Evolutionary conservation across 2,113 vertebrate species (phyloP).

Genomic region (Leptodactylus fuscus): DNA sequence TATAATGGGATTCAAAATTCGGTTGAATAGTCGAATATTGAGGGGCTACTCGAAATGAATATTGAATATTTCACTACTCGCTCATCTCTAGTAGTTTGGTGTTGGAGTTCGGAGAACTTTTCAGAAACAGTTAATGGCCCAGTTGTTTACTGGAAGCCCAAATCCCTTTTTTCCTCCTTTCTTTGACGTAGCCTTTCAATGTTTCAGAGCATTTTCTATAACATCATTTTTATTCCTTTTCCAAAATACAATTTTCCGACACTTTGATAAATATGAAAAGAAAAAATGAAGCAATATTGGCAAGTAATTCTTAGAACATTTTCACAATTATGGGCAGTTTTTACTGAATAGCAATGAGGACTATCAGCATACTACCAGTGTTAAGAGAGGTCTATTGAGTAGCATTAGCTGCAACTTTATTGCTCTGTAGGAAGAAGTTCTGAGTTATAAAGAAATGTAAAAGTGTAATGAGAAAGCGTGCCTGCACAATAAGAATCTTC

Average conservation of each 20-base stretch:
- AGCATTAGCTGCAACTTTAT: neutral
- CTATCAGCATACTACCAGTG: neutral
- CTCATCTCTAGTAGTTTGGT: too few species aligned
- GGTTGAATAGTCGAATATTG: too few species aligned
- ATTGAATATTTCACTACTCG: too few species aligned
- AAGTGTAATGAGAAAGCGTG: conserved; percentile 16
- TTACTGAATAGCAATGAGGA: neutral
- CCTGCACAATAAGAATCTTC: conserved; percentile 25
- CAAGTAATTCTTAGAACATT: neutral
- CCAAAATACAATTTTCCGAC: neutral
- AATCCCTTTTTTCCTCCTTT: too few species aligned
- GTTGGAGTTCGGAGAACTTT: too few species aligned
- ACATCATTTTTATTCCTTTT: too few species aligned
- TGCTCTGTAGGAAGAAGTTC: neutral
- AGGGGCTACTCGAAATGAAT: too few species aligned
- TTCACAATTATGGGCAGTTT: conserved; percentile 23
- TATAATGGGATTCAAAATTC: too few species aligned
- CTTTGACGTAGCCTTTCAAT: too few species aligned
- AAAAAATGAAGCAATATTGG: neutral
- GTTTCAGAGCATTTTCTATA: too few species aligned
- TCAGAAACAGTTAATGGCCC: too few species aligned
- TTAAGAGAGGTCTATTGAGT: conserved; percentile 1
- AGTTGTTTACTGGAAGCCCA: too few species aligned
- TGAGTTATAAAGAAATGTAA: conserved; percentile 22
- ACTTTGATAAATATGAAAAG: neutral